Conservation (phyloP, 2,888 invertebrate species). For the Pomacea canaliculata region DNA sequence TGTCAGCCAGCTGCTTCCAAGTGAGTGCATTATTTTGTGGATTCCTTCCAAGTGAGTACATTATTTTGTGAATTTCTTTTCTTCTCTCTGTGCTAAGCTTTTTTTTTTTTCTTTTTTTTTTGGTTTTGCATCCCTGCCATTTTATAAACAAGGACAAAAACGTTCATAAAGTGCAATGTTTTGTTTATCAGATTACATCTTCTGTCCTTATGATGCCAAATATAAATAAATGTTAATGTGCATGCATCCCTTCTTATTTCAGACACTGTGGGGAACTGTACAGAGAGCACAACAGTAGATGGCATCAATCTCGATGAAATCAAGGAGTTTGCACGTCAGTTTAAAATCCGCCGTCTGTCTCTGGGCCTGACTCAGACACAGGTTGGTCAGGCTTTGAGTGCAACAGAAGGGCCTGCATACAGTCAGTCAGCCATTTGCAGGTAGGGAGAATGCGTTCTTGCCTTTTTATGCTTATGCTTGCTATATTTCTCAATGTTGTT, state of each 20-base stretch:
- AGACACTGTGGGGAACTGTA: slow-evolving; percentile 84
- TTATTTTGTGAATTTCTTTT: too few relatives aligned
- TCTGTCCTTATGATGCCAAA: too few relatives aligned
- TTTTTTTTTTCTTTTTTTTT: too few relatives aligned
- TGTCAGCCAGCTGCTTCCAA: slow-evolving; percentile 62
- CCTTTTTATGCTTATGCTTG: not conserved
- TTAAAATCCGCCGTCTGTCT: slow-evolving; percentile 92
- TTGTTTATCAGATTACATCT: too few relatives aligned
- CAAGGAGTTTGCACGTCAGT: slow-evolving; percentile 97
- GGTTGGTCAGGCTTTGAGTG: slow-evolving; percentile 86
- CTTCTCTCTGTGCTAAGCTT: too few relatives aligned
- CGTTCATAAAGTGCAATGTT: too few relatives aligned
- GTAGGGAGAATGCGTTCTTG: slow-evolving; percentile 73
- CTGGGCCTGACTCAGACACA: slow-evolving; percentile 96
- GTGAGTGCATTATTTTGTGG: slow-evolving; percentile 41
- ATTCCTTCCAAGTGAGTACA: too few relatives aligned
- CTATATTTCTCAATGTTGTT: not conserved
- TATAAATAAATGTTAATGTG: not conserved
- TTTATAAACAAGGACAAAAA: too few relatives aligned
- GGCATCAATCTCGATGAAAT: slow-evolving; percentile 98
- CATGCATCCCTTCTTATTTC: slow-evolving; percentile 26
- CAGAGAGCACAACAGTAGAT: slow-evolving; percentile 93
- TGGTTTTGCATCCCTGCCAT: too few relatives aligned
- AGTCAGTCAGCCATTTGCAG: slow-evolving; percentile 99
- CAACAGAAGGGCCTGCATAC: slow-evolving; percentile 97